A percentile compares a stretch with the other conserved stretches of the same genome.
These are phyloP conservation scores for Ostrea denselamellosa DNA, from an alignment of 1,140 invertebrate species.

Conservation along the genomic window DNA sequence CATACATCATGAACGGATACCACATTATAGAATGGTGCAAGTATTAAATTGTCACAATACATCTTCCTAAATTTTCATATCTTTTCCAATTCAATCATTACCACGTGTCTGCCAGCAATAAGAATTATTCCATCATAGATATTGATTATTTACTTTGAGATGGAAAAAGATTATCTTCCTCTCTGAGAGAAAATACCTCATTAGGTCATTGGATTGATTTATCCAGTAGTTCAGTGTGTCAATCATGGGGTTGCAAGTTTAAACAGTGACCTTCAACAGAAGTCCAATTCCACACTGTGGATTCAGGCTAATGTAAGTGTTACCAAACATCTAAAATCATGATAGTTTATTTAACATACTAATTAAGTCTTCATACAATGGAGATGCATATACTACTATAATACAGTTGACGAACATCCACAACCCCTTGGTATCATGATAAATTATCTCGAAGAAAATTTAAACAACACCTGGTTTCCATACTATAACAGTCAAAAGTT, in stretches of 20 bases:
- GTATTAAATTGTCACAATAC: not conserved
- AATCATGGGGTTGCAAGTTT: not conserved
- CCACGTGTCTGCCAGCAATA: not conserved
- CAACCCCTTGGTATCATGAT: no score
- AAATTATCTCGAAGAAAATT: no score
- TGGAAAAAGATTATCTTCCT: not conserved
- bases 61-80: not conserved
- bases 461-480: no score
- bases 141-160: conserved; percentile 8
- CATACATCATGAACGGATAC: not conserved
- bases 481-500: no score
- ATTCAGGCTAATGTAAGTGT: no score
- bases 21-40: not conserved
- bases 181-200: not conserved
- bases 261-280: not conserved
- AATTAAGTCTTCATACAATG: no score
- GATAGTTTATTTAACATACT: no score
- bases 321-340: no score
- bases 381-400: no score
- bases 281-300: no score
- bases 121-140: not conserved
- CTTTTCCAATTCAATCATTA: not conserved
- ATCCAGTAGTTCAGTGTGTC: conserved; percentile 13
- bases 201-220: not conserved
- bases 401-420: no score